These are phyloP conservation scores for Sardina pilchardus DNA, from an alignment of 2,113 vertebrate genomes.

Conservation along the genomic window DNA sequence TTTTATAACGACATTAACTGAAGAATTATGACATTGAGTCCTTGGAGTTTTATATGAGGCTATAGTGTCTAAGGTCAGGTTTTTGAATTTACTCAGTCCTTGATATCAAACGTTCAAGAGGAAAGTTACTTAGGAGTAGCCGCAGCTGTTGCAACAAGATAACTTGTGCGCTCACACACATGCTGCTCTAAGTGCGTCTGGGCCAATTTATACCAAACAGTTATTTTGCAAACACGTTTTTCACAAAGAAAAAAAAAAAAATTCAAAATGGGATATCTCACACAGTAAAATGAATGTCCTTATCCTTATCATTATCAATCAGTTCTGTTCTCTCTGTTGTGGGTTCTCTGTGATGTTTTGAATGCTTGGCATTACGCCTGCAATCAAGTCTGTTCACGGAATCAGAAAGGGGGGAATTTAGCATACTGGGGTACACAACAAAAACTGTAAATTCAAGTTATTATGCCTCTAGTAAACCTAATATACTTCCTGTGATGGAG, in stretches of 20 bases:
- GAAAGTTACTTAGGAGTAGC: background rate
- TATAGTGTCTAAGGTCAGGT: no score
- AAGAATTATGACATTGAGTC: no score
- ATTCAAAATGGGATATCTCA: background rate
- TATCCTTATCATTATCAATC: background rate
- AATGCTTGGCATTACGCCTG: background rate
- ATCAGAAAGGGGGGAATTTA: background rate
- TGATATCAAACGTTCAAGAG: background rate
- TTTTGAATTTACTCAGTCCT: no score
- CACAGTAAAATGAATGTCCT: background rate
- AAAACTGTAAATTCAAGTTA: no score
- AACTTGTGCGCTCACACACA: background rate
- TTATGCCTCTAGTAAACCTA: background rate
- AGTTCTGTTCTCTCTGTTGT: background rate
- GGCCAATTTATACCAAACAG: background rate
- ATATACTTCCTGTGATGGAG: background rate
- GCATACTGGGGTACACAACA: no score
- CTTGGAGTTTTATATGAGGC: no score
- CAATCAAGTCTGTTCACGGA: background rate
- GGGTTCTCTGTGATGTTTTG: background rate
- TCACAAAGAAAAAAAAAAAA: background rate
- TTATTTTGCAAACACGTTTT: background rate
- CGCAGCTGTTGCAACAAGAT: background rate
- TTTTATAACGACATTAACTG: no score
- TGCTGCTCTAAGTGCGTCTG: background rate